A percentile compares a stretch with the other conserved stretches of the same genome.
These are phyloP conservation scores for Melikaiella ostensackeni DNA, from an alignment of 2,888 invertebrate genomes.

Conservation along the genomic window DNA sequence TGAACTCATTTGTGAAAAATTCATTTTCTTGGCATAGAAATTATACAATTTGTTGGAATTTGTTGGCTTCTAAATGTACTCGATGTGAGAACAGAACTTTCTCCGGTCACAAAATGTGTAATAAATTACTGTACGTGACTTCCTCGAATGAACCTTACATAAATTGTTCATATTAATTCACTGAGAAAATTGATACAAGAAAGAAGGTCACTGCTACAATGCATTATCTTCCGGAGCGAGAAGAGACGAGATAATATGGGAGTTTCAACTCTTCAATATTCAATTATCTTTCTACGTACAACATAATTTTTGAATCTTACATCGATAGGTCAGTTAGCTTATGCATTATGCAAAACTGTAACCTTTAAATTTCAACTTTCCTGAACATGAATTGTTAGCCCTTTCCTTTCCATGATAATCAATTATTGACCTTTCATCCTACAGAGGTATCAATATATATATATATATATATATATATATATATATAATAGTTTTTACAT, in stretches of 20 bases:
- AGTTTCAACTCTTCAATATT: conserved; percentile 6
- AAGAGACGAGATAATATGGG: not conserved
- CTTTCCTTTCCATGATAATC: not conserved
- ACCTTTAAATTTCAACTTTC: not conserved
- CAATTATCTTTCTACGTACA: not conserved
- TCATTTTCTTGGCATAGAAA: too few relatives aligned
- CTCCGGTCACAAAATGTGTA: not conserved
- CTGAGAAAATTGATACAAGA: not conserved
- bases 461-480: too few relatives aligned
- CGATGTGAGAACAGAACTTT: not conserved
- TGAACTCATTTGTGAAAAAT: too few relatives aligned
- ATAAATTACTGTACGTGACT: conserved; percentile 11
- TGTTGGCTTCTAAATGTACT: not conserved
- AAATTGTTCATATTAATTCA: not conserved
- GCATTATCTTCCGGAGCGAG: not conserved
- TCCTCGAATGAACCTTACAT: not conserved
- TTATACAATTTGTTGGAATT: too few relatives aligned
- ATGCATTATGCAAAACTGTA: not conserved
- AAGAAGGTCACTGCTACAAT: conserved; percentile 1
- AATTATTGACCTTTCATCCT: not conserved
- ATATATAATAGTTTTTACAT: too few relatives aligned
- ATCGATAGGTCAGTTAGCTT: conserved; percentile 3
- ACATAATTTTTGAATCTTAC: not conserved
- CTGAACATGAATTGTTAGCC: not conserved
- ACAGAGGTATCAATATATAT: too few relatives aligned